Base-by-base conservation (phyloP, 2,113 vertebrate genomes). In the Aepyceros melampus region DNA sequence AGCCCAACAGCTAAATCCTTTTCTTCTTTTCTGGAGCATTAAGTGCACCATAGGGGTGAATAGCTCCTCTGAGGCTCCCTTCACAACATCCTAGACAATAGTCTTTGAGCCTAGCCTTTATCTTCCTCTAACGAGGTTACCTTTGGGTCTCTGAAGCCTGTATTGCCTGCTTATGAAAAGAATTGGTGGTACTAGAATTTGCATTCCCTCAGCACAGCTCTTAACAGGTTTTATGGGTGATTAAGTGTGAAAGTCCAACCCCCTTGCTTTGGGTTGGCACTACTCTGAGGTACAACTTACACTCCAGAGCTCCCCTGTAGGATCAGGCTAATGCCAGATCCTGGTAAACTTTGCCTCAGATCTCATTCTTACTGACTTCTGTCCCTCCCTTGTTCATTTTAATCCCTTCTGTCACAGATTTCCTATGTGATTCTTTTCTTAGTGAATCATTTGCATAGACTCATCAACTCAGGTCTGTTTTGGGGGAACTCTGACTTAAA, bases 31-130 rank as follows among this genome's bases (percentile, higher is more conserved):
- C 55, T 74, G 60, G 36, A 78, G 3, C 43, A 62, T 7, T 4
- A 27, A 10, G 33, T 33, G 27, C 16, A 14, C 13, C 0, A 2
- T 1, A 7, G 23, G 21, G 40, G 7, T 14, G 1, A 6, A 33
- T 33, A 15, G 11, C 15, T 87, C 36, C 45, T 83, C n/a, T 14
- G 49, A 56, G 47, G 15, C 16, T 33, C 21, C 21, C 36, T 56
- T 84, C 17, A 45, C 43, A 47, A 31, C 1, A 27, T 49, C 17
- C 76, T 56, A 40, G 62, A 16, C 16, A 64, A 25, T 1, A 25
- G 49, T 25, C 76, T 90, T 58, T 0, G 23, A 76, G 45, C 2
- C 27, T 6, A 10, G 29, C 33, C n/a, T 90, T 76, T 43, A n/a
- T 14, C 51, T 43, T n/a, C 12, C 58, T 87, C 14, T 51, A 7